Evolutionary conservation across 2,797 vertebrate genomes (phyloP), one percentile per base, ranked within the genome.

Genomic region (Rallus crepitans): DNA sequence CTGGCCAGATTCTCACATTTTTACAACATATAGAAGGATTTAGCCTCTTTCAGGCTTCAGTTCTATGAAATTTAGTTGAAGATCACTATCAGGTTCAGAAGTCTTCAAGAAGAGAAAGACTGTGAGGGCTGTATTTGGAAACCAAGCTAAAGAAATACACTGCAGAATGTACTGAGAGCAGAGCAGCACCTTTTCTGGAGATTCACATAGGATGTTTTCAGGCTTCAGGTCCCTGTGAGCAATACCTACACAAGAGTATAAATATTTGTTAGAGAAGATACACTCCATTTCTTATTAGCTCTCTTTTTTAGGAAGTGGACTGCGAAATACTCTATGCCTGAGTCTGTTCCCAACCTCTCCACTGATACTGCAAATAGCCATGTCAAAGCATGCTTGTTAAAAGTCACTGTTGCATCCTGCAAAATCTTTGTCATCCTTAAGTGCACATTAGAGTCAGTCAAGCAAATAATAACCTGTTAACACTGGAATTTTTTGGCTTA

Each of bases 141-240:
- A 57, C 2, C 7, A 73, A 66, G 9, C 52, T 57, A 27, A 42
- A 90, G 65, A 79, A 60, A 75, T 1, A n/a, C 10, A 66, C 14
- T 78, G 71, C 13, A 25, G 33, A 80, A 47, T 45, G 18, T 9
- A 45, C 42, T 45, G 50, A 72, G 55, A 84, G 10, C 23, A 71
- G 35, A 90, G 55, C 2, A 59, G n/a, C 95, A 99, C 99, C 98
- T 98, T 98, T 97, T 99, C 99, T 85, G 98, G 98, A 97, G 98
- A 99, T 98, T 99, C 99, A 90, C 99, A 99, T 63, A 99, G 97
- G 96, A 99, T 99, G 96, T 99, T 99, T 97, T 99, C 99, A 90
- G 99, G 99, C 96, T 99, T 99, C 89, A 99, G 98, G 97, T 99
- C 99, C 55, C 99, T 98, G 82, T 99, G 99, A 96, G 99, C 99